Base-by-base conservation (phyloP, 2,113 vertebrate genomes). In the Brachyhypopomus occidentalis region DNA sequence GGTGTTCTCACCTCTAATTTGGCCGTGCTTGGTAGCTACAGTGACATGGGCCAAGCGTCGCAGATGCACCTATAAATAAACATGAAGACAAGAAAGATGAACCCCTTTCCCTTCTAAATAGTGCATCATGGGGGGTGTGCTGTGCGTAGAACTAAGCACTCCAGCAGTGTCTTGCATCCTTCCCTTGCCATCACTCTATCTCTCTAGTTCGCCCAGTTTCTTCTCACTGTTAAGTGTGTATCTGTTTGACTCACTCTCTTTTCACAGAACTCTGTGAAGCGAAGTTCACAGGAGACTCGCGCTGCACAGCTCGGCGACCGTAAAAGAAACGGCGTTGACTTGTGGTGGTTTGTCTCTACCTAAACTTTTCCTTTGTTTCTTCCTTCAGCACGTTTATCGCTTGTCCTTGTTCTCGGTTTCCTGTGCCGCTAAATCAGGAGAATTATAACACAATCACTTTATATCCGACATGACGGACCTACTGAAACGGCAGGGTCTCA, bases 21-120 rank as follows among this genome's bases (percentile, higher is more conserved):
- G 84, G 85, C 84, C 88, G 82, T 76, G 64, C 84, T 87, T 89
- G 86, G 88, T 89, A 88, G 86, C 79, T 85, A 88, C 84, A 87
- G 89, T 87, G 74, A 83, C 79, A 87, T 88, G 87, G 88, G 84
- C 75, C 86, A 88, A 87, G 64, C 83, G 79, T 81, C 72, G 59
- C 69, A 84, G 75, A 78, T 76, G 76, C 75, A 62, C 72, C 86
- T 88, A 93, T 91, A 91, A 92, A 93, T 92, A 92, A 91, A 90
- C 86, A 91, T 89, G 87, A 91, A 83, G 56, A 83, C 84, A 72
- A 45, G 38, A 66, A 79, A 83, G 84, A 85, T 0, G 75, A 84
- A 84, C 79, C 74, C 78, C 73, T 64, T 64, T 90, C 88, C 88
- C 82, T 58, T 76, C 74, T 87, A 86, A 90, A 89, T 84, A 88